Conservation (phyloP, 2,888 invertebrate genomes). For the Cataglyphis albicans region DNA sequence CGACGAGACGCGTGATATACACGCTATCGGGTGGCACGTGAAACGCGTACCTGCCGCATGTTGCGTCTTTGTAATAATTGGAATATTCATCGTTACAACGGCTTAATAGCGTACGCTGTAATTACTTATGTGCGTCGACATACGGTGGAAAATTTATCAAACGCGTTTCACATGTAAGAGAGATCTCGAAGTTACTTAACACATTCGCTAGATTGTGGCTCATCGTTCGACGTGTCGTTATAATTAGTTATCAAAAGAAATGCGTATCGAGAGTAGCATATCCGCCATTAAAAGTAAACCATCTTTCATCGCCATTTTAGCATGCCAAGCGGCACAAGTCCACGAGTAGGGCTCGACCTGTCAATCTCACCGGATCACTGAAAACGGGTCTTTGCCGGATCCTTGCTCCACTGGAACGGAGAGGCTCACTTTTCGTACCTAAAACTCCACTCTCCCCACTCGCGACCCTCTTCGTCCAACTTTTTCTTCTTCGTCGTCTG, state of each 20-base stretch:
- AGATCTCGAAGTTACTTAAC: no score
- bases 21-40: constrained; percentile 60
- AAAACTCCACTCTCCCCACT: constrained; percentile 73
- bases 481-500: constrained; percentile 78
- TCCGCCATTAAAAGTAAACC: constrained; percentile 84
- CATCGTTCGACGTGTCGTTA: background rate
- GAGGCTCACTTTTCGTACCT: constrained; percentile 75
- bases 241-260: background rate
- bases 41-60: constrained; percentile 40
- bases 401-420: constrained; percentile 62
- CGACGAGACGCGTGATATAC: constrained; percentile 71
- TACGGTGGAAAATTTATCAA: background rate
- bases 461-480: constrained; percentile 73
- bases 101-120: background rate
- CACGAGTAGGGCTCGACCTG: constrained; percentile 79
- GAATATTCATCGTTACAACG: background rate
- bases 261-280: constrained; percentile 7
- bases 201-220: constrained; percentile 10
- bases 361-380: constrained; percentile 83
- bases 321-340: constrained; percentile 72
- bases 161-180: background rate
- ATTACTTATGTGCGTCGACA: background rate
- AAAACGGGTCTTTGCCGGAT: constrained; percentile 74
- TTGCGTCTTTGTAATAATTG: background rate
- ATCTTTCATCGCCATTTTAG: constrained; percentile 85